phyloP scores from a whole-genome alignment of 2,797 vertebrate species.

The Graptemys geographica region DNA sequence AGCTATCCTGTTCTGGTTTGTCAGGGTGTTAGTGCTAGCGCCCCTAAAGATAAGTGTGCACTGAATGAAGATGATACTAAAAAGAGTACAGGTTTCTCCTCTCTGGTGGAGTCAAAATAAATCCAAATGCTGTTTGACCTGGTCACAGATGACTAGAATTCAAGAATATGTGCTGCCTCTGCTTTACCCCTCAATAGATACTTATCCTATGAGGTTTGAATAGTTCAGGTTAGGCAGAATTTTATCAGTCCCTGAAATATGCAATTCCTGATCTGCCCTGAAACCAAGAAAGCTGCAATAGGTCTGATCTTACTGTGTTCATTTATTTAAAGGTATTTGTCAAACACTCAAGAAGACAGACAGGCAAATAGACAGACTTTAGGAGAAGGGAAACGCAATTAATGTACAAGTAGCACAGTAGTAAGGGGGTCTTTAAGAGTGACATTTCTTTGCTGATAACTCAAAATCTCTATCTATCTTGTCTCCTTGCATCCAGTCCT shows the following conservation, averaged over 20 bases:
- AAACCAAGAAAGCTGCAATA: background rate
- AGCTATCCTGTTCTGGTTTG: background rate
- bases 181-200: background rate
- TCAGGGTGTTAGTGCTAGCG: background rate
- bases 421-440: background rate
- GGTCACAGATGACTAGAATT: background rate
- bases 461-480: background rate
- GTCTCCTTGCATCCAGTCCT: background rate
- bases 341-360: background rate
- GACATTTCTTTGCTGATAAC: background rate
- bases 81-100: background rate
- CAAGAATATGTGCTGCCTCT: background rate
- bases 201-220: background rate
- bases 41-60: background rate
- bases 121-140: background rate
- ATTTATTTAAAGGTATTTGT: background rate
- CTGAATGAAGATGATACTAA: background rate
- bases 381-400: background rate
- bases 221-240: background rate
- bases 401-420: conserved; percentile 10
- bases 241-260: background rate
- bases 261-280: background rate
- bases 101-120: background rate
- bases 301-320: background rate
- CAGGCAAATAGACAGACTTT: background rate